A percentile compares a stretch with the other conserved stretches of the same genome.
Evolutionary conservation across 2,888 invertebrate genomes (phyloP).

Genomic region (Seira musarum): DNA sequence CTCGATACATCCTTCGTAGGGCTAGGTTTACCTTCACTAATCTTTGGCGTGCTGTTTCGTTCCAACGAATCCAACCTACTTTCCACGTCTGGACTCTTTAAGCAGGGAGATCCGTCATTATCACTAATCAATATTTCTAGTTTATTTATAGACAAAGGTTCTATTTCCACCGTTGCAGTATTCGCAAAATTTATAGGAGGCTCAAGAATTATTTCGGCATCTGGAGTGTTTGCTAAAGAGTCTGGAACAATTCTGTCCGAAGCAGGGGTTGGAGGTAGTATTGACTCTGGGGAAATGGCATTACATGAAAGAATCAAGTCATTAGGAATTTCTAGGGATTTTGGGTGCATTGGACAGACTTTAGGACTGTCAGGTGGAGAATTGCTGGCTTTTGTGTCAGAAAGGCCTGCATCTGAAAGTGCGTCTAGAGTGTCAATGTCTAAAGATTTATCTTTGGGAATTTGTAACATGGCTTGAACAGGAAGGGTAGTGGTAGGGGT

Average conservation of each 20-base stretch:
- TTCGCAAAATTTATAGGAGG: not conserved
- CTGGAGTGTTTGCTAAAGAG: slow-evolving; percentile 46
- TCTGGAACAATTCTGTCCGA: slow-evolving; percentile 39
- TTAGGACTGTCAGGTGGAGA: slow-evolving; percentile 46
- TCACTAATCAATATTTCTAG: slow-evolving; percentile 50
- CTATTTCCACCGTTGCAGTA: not conserved
- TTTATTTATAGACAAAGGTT: slow-evolving; percentile 43
- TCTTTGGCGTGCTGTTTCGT: slow-evolving; percentile 13
- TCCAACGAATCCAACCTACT: slow-evolving; percentile 49
- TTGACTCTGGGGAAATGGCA: slow-evolving; percentile 38
- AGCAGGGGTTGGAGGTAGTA: slow-evolving; percentile 21
- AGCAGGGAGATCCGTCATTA: slow-evolving; percentile 44
- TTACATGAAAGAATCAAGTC: slow-evolving; percentile 26
- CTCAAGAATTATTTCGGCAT: slow-evolving; percentile 21
- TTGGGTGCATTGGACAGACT: slow-evolving; percentile 35
- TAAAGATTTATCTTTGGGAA: slow-evolving; percentile 56
- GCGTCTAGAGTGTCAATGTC: slow-evolving; percentile 62
- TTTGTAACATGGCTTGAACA: not conserved
- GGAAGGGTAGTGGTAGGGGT: not conserved
- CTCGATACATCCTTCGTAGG: not conserved
- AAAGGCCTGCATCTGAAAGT: slow-evolving; percentile 57
- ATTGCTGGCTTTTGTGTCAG: slow-evolving; percentile 52
- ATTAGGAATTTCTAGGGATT: not conserved
- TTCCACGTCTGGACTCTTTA: slow-evolving; percentile 42
- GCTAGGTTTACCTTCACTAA: too few species aligned